Conservation (phyloP, 2,888 invertebrate species). For the Orthonevra nobilis region DNA sequence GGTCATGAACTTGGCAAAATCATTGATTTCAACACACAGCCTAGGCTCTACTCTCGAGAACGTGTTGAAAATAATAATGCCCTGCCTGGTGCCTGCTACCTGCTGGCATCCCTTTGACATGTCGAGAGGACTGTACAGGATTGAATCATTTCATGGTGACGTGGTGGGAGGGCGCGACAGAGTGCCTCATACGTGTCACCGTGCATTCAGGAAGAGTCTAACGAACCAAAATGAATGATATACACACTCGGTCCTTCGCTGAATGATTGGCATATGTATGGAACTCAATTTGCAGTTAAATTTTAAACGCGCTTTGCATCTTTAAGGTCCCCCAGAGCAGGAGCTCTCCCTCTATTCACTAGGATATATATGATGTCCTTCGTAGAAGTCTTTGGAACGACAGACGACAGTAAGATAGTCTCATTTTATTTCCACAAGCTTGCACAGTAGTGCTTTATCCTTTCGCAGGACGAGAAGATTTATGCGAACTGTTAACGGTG, state of each 20-base stretch:
- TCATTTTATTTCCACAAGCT: slow-evolving; percentile 34
- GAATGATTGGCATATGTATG: slow-evolving; percentile 66
- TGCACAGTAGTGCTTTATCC: slow-evolving; percentile 38
- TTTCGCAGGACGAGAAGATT: slow-evolving; percentile 48
- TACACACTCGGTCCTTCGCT: slow-evolving; percentile 23
- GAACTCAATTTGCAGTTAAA: slow-evolving; percentile 70
- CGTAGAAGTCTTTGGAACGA: not conserved
- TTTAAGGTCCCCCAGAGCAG: slow-evolving; percentile 27
- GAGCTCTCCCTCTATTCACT: slow-evolving; percentile 16
- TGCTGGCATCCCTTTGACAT: slow-evolving; percentile 52
- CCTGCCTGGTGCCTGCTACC: not conserved
- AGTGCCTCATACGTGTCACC: slow-evolving; percentile 9
- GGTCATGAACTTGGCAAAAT: slow-evolving; percentile 70
- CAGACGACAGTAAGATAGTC: slow-evolving; percentile 4
- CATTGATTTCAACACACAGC: slow-evolving; percentile 69
- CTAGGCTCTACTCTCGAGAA: slow-evolving; percentile 65
- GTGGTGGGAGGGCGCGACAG: not conserved
- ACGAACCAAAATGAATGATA: slow-evolving; percentile 67
- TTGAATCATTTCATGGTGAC: slow-evolving; percentile 40
- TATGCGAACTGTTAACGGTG: slow-evolving; percentile 63
- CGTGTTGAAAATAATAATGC: slow-evolving; percentile 67
- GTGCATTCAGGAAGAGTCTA: slow-evolving; percentile 40
- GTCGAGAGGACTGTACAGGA: slow-evolving; percentile 36
- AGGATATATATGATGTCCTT: slow-evolving; percentile 17
- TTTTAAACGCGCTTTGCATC: slow-evolving; percentile 67